phyloP scores from a whole-genome alignment of 2,113 vertebrate genomes.

The Tinamus guttatus region DNA sequence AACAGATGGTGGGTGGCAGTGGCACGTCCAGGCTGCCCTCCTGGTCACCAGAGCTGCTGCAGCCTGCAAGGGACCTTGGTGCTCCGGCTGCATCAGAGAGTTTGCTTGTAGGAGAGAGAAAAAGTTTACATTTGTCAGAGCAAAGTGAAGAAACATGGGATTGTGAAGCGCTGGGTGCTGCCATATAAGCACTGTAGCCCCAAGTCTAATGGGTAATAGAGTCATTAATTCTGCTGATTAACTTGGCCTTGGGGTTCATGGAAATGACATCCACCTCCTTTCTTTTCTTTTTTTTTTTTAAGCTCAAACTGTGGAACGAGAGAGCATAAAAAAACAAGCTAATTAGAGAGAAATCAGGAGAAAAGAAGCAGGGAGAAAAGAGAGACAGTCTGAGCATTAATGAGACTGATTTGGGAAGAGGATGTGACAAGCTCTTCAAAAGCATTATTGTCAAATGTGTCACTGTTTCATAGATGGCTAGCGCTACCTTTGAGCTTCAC shows the following conservation, averaged over 20 bases:
- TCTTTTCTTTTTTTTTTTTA: constrained; percentile 31
- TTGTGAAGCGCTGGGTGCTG: constrained; percentile 29
- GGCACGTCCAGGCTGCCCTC: rapidly evolving
- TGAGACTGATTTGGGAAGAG: constrained; percentile 86
- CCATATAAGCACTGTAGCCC: constrained; percentile 52
- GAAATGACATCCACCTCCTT: constrained; percentile 77
- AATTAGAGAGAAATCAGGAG: constrained; percentile 84
- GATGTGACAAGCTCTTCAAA: constrained; percentile 86
- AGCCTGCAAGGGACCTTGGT: rapidly evolving
- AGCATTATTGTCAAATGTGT: constrained; percentile 87
- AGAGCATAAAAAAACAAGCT: constrained; percentile 78
- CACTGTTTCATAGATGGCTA: constrained; percentile 81
- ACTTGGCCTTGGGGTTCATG: constrained; percentile 84
- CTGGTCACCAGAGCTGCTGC: neutral
- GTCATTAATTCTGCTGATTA: constrained; percentile 88
- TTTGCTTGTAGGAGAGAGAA: constrained; percentile 16
- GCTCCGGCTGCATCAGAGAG: neutral
- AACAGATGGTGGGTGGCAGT: rapidly evolving
- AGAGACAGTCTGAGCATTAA: constrained; percentile 84
- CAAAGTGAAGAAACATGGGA: constrained; percentile 35
- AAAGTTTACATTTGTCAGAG: constrained; percentile 68
- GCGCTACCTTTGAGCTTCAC: constrained; percentile 82
- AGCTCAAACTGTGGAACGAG: constrained; percentile 75
- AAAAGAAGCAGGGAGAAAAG: constrained; percentile 80
- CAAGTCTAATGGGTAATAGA: constrained; percentile 81